A percentile compares a stretch with the other conserved stretches of the same genome.
Conservation (phyloP, 2,888 invertebrate species). For the Erebia aethiops region DNA sequence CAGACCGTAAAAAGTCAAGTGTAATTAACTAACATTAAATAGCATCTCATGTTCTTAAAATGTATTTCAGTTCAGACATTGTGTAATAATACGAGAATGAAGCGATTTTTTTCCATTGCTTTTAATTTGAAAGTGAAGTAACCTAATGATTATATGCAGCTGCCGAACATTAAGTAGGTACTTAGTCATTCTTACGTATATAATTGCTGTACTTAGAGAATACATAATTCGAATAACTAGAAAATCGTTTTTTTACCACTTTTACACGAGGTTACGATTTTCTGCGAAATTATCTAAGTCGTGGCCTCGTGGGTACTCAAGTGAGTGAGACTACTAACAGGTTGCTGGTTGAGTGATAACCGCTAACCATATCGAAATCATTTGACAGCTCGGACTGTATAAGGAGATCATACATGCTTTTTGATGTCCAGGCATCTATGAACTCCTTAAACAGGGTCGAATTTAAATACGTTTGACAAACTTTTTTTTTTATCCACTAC, state of each 20-base stretch:
- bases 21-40: conserved; percentile 1
- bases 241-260: background rate
- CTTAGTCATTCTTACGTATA: background rate
- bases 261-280: background rate
- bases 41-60: conserved; percentile 20
- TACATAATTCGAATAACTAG: conserved; percentile 8
- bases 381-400: too few relatives aligned
- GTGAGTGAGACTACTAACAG: too few relatives aligned
- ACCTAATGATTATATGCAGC: conserved; percentile 23
- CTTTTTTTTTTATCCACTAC: too few relatives aligned
- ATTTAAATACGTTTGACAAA: too few relatives aligned
- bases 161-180: conserved; percentile 1
- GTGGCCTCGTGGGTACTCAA: too few relatives aligned
- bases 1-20: conserved; percentile 6
- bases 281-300: background rate
- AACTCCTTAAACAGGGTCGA: too few relatives aligned
- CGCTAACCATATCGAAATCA: too few relatives aligned
- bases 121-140: conserved; percentile 18
- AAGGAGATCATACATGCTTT: too few relatives aligned
- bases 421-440: too few relatives aligned
- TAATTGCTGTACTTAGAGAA: conserved; percentile 6
- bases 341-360: too few relatives aligned
- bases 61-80: conserved; percentile 11
- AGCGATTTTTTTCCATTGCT: conserved; percentile 18
- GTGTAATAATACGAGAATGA: conserved; percentile 9